Base-by-base conservation (phyloP, 2,888 invertebrate species). In the Heliconius ismenius region DNA sequence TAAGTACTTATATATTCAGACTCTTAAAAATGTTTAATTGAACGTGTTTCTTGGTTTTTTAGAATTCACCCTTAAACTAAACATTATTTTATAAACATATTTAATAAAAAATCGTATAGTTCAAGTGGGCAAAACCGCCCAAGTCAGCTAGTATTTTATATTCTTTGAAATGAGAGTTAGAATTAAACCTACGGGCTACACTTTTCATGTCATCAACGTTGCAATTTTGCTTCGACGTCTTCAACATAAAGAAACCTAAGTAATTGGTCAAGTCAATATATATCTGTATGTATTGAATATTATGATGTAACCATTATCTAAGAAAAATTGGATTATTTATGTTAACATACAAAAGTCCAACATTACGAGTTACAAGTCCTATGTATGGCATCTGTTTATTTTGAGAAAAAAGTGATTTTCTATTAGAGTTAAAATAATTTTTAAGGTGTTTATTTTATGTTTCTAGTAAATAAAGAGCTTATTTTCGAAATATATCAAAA, bases 251-350 rank as follows among this genome's bases (percentile, higher is more conserved):
- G 3, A 58, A 58, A 58, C 21, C 58, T 58, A 10, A 10, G 58
- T 58, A n/a, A n/a, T 1, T 32, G 32, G 0, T 32, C 32, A n/a
- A 58, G n/a, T 32, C 32, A 10, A 28, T 26, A 43, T 68, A 18
- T 49, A 68, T 43, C 18, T 43, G 0, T 26, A 49, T 49, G 36
- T 11, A 39, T 0, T 58, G n/a, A 18, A 54, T 54, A n/a, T 32
- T 60, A 60, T 68, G 58, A 74, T 39, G 28, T 74, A 67, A 74
- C 65, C 6, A 43, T 60, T 68, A 75, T 68, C 28, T 43, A 15
- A 75, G 18, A 62, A 28, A n/a, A 69, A 68, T 74, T 75, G 69
- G 69, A 69, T 75, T 63, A 63, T 32, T 13, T 3, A 63, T 69
- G 49, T 69, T 75, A 49, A 75, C 68, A 62, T 69, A 28, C 13